Base-by-base conservation (phyloP, 2,797 vertebrate genomes). In the Enteromius mattozi region DNA sequence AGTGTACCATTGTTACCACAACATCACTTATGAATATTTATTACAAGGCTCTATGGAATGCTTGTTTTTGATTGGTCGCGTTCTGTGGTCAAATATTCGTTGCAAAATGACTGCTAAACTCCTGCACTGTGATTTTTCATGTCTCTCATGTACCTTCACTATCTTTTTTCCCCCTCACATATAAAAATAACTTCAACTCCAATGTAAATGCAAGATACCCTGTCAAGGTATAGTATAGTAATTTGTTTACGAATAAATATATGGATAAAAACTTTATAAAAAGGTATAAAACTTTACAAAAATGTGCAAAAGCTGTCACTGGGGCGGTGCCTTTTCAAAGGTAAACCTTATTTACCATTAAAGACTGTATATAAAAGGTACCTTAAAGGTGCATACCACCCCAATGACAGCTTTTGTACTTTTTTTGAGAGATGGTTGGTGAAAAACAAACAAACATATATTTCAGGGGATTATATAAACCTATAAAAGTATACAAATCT, bases 1-100 rank as follows among this genome's bases (percentile, higher is more conserved):
- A 33, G 35, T 35, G 63, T 40, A 42, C 47, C 37, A 70, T 69
- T 78, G 82, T 78, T 78, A 59, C 35, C 49, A 33, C 49, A 69
- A 7, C 74, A 69, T 76, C 14, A 83, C 47, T 77, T 77, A 77
- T 84, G 68, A 79, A 84, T 79, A 84, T 79, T 71, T 84, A 84
- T 79, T 45, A 21, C 37, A 19, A 2, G 4, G 12, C 65, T 80
- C 49, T 56, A 49, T 69, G 30, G 65, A 40, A 54, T 54, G 19
- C 33, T 56, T 37, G 4, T 24, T 66, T 79, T 27, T 66, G 61
- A 66, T 79, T 70, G 66, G 79, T 56, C 7, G 8, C 12, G 14
- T 56, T 49, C 45, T 70, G 33, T 14, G 51, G 45, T 37, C 49
- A 54, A 56, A 56, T 27, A 24, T n/a, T 56, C 0, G 6, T 56